Base-by-base conservation (phyloP, 1,140 invertebrate genomes). In the Mactra quadrangularis region DNA sequence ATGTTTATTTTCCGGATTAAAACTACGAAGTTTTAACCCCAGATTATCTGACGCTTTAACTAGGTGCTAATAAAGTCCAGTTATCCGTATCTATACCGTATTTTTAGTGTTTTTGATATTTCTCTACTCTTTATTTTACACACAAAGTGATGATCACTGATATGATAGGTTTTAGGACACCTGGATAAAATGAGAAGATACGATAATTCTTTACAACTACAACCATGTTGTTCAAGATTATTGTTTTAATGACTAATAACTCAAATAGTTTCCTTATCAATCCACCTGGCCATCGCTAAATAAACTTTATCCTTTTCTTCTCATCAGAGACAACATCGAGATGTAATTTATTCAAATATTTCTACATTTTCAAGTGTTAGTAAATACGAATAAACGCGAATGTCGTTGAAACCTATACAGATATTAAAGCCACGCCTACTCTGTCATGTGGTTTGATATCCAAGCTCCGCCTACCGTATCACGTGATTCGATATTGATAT, bases 301-400 rank as follows among this genome's bases (percentile, higher is more conserved):
- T 59, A 78, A 78, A 19, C 62, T 62, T 38, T 13, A 55, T 68
- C 11, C 17, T 57, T 3, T n/a, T 62, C 74, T 47, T 33, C 59
- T 62, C 11, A 55, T 50, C 22, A 9, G 59, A 64, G 29, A 31
- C 62, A 50, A 31, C 29, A 50, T 57, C 11, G n/a, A n/a, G n/a
- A n/a, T 62, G 38, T 35, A 64, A 77, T 57, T 74, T 59, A 74
- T 74, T 59, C 60, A 22, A 53, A 27, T 17, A 35, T 72, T n/a
- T 25, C 50, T 27, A 27, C 22, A n/a, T 33, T 41, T 72, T 72
- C 70, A 72, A 57, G 53, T 76, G 60, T 76, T 76, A 60, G 50
- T 76, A 60, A 59, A 76, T 60, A 76, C 57, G 17, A 38, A 17
- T 2, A 74, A 57, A 55, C 27, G n/a, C n/a, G n/a, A 35, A n/a